A percentile compares a stretch with the other conserved stretches of the same genome.
These are phyloP conservation scores for Carassius auratus DNA, from an alignment of 2,113 vertebrate genomes.

Conservation along the genomic window DNA sequence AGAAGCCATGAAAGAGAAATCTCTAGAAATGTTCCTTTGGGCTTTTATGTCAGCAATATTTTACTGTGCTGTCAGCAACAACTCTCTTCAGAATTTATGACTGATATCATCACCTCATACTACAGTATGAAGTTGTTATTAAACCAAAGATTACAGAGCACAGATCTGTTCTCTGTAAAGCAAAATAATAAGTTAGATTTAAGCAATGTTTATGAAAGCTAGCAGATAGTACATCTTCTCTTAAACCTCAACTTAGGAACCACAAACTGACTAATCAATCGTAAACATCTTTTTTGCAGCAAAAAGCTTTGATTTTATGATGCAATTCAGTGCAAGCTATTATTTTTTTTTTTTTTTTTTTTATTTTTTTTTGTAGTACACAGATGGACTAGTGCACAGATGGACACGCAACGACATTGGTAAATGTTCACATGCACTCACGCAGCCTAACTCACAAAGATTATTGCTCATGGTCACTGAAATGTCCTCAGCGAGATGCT, in stretches of 20 bases:
- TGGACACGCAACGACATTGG: neutral
- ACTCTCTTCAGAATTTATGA: neutral
- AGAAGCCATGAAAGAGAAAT: neutral
- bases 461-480: conserved; percentile 34
- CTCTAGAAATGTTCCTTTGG: neutral
- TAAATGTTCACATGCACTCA: conserved; percentile 2
- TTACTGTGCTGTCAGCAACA: neutral
- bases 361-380: neutral
- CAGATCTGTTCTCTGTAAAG: neutral
- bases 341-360: neutral
- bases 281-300: neutral
- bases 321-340: neutral
- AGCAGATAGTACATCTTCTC: neutral
- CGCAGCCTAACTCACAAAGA: neutral
- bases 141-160: neutral
- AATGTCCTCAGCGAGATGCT: conserved; percentile 20
- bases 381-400: neutral
- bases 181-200: neutral
- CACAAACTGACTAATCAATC: neutral
- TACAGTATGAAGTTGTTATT: neutral
- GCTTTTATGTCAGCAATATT: neutral
- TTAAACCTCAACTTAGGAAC: neutral
- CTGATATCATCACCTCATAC: neutral
- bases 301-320: conserved; percentile 1
- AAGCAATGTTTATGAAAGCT: neutral